Conservation (phyloP, 1,140 invertebrate species). For the Nasonia longicornis region DNA sequence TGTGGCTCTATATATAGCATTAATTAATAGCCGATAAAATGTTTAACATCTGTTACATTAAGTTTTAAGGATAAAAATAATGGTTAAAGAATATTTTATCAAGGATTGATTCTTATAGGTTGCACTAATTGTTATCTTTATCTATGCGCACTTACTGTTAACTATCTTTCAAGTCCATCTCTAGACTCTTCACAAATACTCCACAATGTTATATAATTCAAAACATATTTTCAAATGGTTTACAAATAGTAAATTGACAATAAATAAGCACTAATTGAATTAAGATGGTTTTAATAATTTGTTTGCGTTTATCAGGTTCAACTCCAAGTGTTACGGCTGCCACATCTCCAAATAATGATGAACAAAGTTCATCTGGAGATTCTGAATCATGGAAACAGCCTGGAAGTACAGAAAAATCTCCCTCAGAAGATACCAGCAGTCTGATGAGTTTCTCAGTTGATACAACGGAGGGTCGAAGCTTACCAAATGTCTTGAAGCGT, state of each 20-base stretch:
- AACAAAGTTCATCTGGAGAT: slow-evolving; percentile 60
- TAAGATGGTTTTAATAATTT: background rate
- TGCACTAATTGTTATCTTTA: background rate
- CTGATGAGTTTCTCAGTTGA: slow-evolving; percentile 65
- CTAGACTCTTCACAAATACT: no score
- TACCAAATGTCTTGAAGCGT: slow-evolving; percentile 83
- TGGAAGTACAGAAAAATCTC: slow-evolving; percentile 57
- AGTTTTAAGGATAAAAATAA: background rate
- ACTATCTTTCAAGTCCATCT: no score
- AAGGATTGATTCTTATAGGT: no score
- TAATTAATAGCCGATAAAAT: background rate
- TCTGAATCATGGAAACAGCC: slow-evolving; percentile 62
- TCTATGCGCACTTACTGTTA: background rate
- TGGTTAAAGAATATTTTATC: no score
- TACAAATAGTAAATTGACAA: no score
- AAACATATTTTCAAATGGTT: no score
- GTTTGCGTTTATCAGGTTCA: slow-evolving; percentile 5
- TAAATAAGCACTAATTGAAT: no score
- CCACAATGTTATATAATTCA: no score
- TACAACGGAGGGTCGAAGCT: slow-evolving; percentile 75
- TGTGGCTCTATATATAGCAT: no score
- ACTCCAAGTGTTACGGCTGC: slow-evolving; percentile 28
- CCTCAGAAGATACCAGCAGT: slow-evolving; percentile 59
- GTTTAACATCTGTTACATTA: background rate
- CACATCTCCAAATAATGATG: slow-evolving; percentile 58